phyloP scores from a whole-genome alignment of 2,888 invertebrate genomes.

The Drosophila robusta region DNA sequence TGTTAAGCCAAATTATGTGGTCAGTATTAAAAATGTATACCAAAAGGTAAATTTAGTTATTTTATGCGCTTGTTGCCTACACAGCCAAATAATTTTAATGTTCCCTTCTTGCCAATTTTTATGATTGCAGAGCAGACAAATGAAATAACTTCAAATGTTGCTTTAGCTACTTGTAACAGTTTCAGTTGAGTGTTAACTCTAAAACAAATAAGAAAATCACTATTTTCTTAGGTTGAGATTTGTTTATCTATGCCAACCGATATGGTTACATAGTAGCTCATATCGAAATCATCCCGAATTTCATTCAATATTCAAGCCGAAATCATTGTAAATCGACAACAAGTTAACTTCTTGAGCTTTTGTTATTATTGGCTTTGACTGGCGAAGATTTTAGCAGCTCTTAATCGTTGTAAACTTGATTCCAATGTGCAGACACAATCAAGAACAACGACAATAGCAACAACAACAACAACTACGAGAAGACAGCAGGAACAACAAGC shows the following conservation, averaged over 20 bases:
- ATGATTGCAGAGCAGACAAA: too few relatives aligned
- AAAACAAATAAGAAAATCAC: not conserved
- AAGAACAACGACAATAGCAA: slow-evolving; percentile 24
- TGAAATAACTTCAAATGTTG: not conserved
- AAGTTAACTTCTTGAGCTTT: slow-evolving; percentile 32
- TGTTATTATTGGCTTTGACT: slow-evolving; percentile 56
- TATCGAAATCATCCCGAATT: slow-evolving; percentile 1
- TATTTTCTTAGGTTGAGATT: not conserved
- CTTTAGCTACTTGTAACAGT: not conserved
- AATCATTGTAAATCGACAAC: slow-evolving; percentile 15
- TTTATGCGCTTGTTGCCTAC: too few relatives aligned
- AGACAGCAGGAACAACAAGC: slow-evolving; percentile 16
- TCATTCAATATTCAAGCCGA: slow-evolving; percentile 4
- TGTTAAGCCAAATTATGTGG: too few relatives aligned
- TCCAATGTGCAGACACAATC: slow-evolving; percentile 44
- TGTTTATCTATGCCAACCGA: slow-evolving; percentile 13
- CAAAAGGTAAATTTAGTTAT: too few relatives aligned
- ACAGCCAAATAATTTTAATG: too few relatives aligned
- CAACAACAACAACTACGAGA: slow-evolving; percentile 7
- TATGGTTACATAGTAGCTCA: not conserved
- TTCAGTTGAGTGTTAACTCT: not conserved
- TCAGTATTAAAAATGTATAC: too few relatives aligned
- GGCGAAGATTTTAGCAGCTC: slow-evolving; percentile 66
- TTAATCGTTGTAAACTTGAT: slow-evolving; percentile 75
- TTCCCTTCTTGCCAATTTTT: too few relatives aligned